Base-by-base conservation (phyloP, 2,113 vertebrate species). In the Nannobrachium achirus region DNA sequence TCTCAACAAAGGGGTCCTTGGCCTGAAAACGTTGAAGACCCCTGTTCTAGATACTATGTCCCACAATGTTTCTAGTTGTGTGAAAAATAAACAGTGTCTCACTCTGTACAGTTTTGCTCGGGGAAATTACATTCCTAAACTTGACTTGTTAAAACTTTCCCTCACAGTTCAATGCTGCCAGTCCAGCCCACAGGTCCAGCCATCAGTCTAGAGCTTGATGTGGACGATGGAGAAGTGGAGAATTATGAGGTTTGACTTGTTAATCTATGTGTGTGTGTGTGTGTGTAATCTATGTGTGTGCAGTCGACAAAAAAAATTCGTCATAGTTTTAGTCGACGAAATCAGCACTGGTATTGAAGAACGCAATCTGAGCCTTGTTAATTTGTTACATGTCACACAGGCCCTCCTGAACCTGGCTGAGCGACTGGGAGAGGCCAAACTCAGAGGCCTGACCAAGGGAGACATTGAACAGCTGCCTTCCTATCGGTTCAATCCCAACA, bases 401-500 rank as follows among this genome's bases (percentile, higher is more conserved):
- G 97, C 97, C 53, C 91, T 99, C 59, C 88, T 99, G 81, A 99
- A 99, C 86, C 93, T 99, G 20, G 98, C 98, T 25, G 98, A 99
- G 89, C 93, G 97, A 65, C 90, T 99, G 10, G 98, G 98, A 82
- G 98, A 99, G 82, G 98, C 98, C 55, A 99, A 99, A 88, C 97
- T 97, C 71, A 86, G 98, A 73, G 97, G 98, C 66, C 80, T 99
- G 80, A 97, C 95, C 63, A 99, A 99, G 89, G 95, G 94, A 7
- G 98, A 99, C 79, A 99, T 99, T 13, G 98, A 99, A 86, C 98
- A 98, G 73, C 97, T 99, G 92, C 98, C 97, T 73, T 99, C 98
- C 51, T 99, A 99, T 52, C 93, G 98, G 70, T 99, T 99, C 89
- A 99, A 99, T 83, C 95, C 97, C 80, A 98, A 97, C 86, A 99